A percentile compares a stretch with the other conserved stretches of the same genome.
These are phyloP conservation scores for Caradrina clavipalpis DNA, from an alignment of 2,888 invertebrate genomes.

Conservation along the genomic window DNA sequence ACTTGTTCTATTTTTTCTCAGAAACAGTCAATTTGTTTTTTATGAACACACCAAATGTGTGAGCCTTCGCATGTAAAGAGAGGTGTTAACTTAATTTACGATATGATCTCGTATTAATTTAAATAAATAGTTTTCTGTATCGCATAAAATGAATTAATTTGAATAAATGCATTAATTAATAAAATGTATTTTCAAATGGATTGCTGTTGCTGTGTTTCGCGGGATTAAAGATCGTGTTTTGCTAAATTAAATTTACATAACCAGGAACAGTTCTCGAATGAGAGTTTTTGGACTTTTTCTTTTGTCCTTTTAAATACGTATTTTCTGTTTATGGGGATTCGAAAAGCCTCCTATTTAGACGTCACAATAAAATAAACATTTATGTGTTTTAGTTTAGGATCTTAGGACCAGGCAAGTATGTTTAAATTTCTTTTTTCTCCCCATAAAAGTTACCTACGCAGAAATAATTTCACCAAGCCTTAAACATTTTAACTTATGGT, in stretches of 20 bases:
- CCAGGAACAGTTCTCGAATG: constrained; percentile 10
- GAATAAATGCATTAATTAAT: constrained; percentile 50
- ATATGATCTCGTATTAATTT: constrained; percentile 37
- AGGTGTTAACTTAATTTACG: constrained; percentile 55
- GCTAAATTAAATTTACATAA: constrained; percentile 31
- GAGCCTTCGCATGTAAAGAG: constrained; percentile 14
- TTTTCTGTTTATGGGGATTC: not conserved
- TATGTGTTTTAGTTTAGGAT: not conserved
- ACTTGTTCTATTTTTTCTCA: constrained; percentile 37
- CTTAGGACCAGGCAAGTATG: not conserved
- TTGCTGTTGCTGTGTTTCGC: constrained; percentile 7
- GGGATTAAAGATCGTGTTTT: constrained; percentile 13
- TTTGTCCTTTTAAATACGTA: not conserved
- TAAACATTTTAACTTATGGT: not conserved
- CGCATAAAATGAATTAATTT: constrained; percentile 42
- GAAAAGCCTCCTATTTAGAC: constrained; percentile 1
- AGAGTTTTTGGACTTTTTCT: not conserved
- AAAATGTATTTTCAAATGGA: constrained; percentile 14
- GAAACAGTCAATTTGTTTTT: constrained; percentile 51
- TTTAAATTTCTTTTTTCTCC: constrained; percentile 22
- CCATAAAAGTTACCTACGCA: constrained; percentile 9
- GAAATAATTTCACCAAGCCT: constrained; percentile 11
- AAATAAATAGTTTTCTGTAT: constrained; percentile 46
- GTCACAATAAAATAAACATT: not conserved
- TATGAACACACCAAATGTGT: constrained; percentile 39